Evolutionary conservation across 2,888 invertebrate species (phyloP), one percentile per base, ranked within the genome.

Genomic region (Cosmia pyralina): DNA sequence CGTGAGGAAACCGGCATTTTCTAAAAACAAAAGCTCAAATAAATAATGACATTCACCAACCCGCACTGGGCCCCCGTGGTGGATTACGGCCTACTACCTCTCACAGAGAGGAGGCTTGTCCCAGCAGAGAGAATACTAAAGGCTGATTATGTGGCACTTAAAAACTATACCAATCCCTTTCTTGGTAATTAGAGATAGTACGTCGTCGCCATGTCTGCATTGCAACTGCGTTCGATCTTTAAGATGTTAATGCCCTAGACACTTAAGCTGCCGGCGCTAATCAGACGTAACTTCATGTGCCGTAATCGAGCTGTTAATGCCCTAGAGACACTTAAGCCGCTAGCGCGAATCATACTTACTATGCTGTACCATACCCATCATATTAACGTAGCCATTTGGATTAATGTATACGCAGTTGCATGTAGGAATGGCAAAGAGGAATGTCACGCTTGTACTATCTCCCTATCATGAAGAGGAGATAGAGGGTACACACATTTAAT

Each of bases 171-270:
- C 15, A 19, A 69, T 38, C 0, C 38, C 5, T 4, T 38, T 38
- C 38, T 38, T 38, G 38, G 52, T 52, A n/a, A n/a, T 22, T 53
- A 53, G 52, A 11, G 11, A 53, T 22, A 53, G 55, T 55, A 7
- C 7, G 22, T 17, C 17, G n/a, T 28, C 11, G 4, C 1, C 15
- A 5, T 34, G n/a, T 76, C 28, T n/a, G 41, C 28, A 65, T 46
- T 4, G 28, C 28, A 15, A 72, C 17, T 59, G 70, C 13, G 46
- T n/a, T 46, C 8, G 28, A 58, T 63, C 17, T 63, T 28, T 34
- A 72, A 79, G 62, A 73, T 75, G 62, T 34, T 79, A 63, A 80
- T 79, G n/a, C 19, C 8, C 13, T 46, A 17, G 28, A 50, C 46
- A 80, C 28, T 58, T 63, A 74, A 46, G 50, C 74, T 28, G 38